These are phyloP conservation scores for Brotogeris chrysoptera DNA, from an alignment of 2,797 vertebrate species.

Conservation along the genomic window DNA sequence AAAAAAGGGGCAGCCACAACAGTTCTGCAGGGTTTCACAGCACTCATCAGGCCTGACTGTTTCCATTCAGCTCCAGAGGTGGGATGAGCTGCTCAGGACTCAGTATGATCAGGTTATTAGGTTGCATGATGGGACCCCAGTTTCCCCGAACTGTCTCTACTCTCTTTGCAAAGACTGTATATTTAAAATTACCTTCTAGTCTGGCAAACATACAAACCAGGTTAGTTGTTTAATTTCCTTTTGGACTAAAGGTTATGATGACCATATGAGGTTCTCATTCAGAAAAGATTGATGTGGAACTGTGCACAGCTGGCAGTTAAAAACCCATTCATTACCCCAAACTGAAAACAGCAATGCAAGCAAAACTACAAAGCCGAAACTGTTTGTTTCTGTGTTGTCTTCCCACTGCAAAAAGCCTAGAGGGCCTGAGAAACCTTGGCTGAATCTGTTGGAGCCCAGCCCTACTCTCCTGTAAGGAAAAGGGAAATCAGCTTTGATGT, in stretches of 20 bases:
- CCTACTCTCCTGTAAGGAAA: not conserved
- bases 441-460: not conserved
- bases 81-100: not conserved
- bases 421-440: not conserved
- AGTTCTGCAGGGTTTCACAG: not conserved
- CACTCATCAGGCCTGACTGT: not conserved
- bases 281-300: not conserved
- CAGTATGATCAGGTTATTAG: not conserved
- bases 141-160: not conserved
- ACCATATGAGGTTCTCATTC: constrained; percentile 5
- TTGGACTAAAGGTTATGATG: not conserved
- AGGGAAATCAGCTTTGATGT: not conserved
- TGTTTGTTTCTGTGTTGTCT: not conserved
- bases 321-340: not conserved
- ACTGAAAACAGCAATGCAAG: not conserved
- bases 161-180: not conserved
- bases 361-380: not conserved
- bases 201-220: not conserved
- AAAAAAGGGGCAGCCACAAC: not conserved
- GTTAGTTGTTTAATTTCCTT: not conserved
- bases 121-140: not conserved
- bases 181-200: not conserved
- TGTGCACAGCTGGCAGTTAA: not conserved
- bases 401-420: not conserved
- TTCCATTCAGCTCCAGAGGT: not conserved